Base-by-base conservation (phyloP, 2,113 vertebrate species). In the Seriola aureovittata region DNA sequence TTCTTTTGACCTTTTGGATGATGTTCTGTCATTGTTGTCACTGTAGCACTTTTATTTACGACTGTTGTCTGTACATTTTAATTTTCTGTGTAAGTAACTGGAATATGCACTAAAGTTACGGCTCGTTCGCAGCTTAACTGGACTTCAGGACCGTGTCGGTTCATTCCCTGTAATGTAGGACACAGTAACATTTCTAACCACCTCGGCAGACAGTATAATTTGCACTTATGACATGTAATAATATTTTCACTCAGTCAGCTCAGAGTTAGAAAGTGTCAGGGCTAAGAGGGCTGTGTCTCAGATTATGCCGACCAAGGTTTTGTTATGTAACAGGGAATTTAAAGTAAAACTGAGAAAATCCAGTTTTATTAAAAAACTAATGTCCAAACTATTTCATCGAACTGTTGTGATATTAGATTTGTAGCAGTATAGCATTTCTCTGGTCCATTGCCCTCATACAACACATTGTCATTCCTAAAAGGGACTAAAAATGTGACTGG, bases 41-140 rank as follows among this genome's bases (percentile, higher is more conserved):
- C 88, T 91, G 72, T 42, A 74, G 89, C 91, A 93, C 91, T 93
- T 94, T 92, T 85, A 16, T 62, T 86, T 88, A 25, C 57, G 32
- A 63, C 4, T 40, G 55, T 58, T 50, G 32, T 73, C 48, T 74
- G n/a, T 73, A 58, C 17, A 13, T 78, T 80, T 89, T 64, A 7
- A 57, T 83, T 77, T 52, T 50, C 16, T 80, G 58, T 72, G 29
- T 80, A 17, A 80, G 21, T 79, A 60, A 79, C 65, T 91, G 77
- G 77, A 81, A 69, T 68, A 42, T 88, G 87, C 90, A 90, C 87
- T 89, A 80, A 54, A 52, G 66, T 40, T 66, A 57, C 10, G 75
- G 59, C 52, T 1, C 2, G 0, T 59, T 64, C 65, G 62, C 8
- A 2, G 9, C 50, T 23, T 29, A 78, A 34, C 66, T 16, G 11